Conservation (phyloP, 2,113 vertebrate species). For the Microcebus griseorufus region DNA sequence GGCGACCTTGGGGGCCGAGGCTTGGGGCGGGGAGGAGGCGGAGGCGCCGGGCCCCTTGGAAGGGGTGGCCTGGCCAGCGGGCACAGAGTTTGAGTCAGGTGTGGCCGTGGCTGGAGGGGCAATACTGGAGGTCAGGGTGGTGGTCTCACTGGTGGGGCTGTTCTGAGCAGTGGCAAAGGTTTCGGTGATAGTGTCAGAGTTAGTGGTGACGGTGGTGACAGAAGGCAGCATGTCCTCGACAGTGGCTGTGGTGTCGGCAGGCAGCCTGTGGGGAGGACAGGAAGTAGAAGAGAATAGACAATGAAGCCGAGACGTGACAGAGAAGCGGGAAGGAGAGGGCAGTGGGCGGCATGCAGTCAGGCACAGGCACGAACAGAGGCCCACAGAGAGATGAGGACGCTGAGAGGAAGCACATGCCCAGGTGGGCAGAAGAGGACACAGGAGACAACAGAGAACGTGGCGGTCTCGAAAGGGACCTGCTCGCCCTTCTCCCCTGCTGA, state of each 20-base stretch:
- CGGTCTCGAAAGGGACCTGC: background rate
- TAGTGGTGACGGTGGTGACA: slow-evolving; percentile 93
- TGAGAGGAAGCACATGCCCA: slow-evolving; percentile 57
- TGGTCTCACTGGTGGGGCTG: slow-evolving; percentile 98
- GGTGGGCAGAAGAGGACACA: slow-evolving; percentile 60
- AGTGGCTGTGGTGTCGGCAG: slow-evolving; percentile 91
- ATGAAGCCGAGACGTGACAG: slow-evolving; percentile 83
- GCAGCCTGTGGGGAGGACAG: slow-evolving; percentile 93
- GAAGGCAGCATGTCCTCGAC: slow-evolving; percentile 98
- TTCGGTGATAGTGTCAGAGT: slow-evolving; percentile 97
- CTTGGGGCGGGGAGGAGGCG: slow-evolving; percentile 81
- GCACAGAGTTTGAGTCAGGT: slow-evolving; percentile 86
- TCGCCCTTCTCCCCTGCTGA: background rate
- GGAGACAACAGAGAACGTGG: slow-evolving; percentile 57
- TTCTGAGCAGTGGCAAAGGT: slow-evolving; percentile 96
- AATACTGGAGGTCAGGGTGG: slow-evolving; percentile 95
- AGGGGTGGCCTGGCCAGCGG: slow-evolving; percentile 82
- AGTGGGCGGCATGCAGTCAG: slow-evolving; percentile 46
- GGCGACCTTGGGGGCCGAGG: slow-evolving; percentile 87
- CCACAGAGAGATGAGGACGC: slow-evolving; percentile 66
- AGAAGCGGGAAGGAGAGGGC: slow-evolving; percentile 61
- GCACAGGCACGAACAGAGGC: slow-evolving; percentile 67
- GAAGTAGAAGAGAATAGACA: slow-evolving; percentile 92
- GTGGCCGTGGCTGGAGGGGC: slow-evolving; percentile 86
- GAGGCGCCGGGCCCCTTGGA: slow-evolving; percentile 79